Percentiles rank a stretch among this genome's conserved stretches.
Evolutionary conservation across 1,140 invertebrate species (phyloP).

Genomic region (Panonychus citri): DNA sequence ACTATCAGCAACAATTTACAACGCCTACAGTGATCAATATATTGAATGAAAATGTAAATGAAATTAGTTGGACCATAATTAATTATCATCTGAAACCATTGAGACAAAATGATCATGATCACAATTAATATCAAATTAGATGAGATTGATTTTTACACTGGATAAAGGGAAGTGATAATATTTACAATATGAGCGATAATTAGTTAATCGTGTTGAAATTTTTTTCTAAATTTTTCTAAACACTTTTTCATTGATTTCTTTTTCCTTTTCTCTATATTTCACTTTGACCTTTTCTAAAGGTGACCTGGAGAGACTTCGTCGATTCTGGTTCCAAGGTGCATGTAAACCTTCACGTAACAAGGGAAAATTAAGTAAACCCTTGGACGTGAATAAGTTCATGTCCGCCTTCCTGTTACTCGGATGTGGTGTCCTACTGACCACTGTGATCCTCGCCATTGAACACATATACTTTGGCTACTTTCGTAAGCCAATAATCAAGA

Average conservation of each 20-base stretch:
- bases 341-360: conserved; percentile 79
- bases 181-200: too few species aligned
- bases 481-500: conserved; percentile 60
- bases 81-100: too few species aligned
- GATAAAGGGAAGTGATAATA: too few species aligned
- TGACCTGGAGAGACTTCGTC: conserved; percentile 70
- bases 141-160: too few species aligned
- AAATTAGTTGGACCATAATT: too few species aligned
- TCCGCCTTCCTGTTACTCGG: conserved; percentile 85
- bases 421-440: conserved; percentile 67
- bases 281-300: conserved; percentile 26
- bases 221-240: too few species aligned
- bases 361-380: conserved; percentile 42
- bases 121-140: too few species aligned
- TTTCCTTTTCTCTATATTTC: not conserved
- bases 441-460: conserved; percentile 60
- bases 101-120: too few species aligned
- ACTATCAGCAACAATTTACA: too few species aligned
- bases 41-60: too few species aligned
- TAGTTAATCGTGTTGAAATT: too few species aligned
- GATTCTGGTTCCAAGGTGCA: conserved; percentile 93
- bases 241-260: not conserved
- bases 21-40: too few species aligned
- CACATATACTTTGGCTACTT: conserved; percentile 77
- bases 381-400: conserved; percentile 88